phyloP scores from a whole-genome alignment of 2,888 invertebrate genomes.

The Euclidia mi region DNA sequence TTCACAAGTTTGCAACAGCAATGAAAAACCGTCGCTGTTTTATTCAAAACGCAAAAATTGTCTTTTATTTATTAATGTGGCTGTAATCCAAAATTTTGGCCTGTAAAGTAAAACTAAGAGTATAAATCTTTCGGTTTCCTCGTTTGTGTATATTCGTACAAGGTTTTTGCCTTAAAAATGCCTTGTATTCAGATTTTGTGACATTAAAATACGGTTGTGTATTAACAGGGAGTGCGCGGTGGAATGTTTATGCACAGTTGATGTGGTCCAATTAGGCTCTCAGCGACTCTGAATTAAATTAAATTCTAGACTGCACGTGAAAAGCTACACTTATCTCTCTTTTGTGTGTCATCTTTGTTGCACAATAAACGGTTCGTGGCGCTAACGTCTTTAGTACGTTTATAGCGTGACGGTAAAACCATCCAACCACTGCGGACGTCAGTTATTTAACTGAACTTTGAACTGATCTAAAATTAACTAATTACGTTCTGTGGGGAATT shows the following conservation, averaged over 20 bases:
- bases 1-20: neutral
- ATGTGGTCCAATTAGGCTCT: constrained; percentile 62
- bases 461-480: too few species aligned
- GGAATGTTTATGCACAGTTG: constrained; percentile 62
- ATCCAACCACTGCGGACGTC: too few species aligned
- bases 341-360: constrained; percentile 44
- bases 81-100: neutral
- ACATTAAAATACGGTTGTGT: constrained; percentile 53
- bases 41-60: constrained; percentile 17
- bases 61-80: neutral
- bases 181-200: constrained; percentile 27
- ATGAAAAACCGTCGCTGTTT: constrained; percentile 16
- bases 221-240: constrained; percentile 51
- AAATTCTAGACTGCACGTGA: constrained; percentile 58
- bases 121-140: constrained; percentile 29
- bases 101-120: neutral
- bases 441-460: too few species aligned
- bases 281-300: constrained; percentile 55
- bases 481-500: too few species aligned
- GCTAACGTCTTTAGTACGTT: neutral
- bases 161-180: constrained; percentile 31
- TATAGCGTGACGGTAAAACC: too few species aligned
- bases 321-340: constrained; percentile 50
- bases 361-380: constrained; percentile 8
- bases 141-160: constrained; percentile 25